phyloP scores from a whole-genome alignment of 2,113 vertebrate species.

The pig (Sus scrofa) region T2T-Sscrofa CM000818.6:45974501-45975000 shows the following conservation, averaged over 20 bases:
- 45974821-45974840: background rate
- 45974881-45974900: background rate
- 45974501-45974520: background rate
- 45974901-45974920: too few species aligned
- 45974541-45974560: background rate
- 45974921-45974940: too few species aligned
- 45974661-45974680: background rate
- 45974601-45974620: background rate
- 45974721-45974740: background rate
- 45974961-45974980: too few species aligned
- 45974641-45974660: background rate
- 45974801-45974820: background rate
- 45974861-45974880: background rate
- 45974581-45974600: background rate
- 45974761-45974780: background rate
- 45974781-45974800: background rate
- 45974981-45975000: too few species aligned
- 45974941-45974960: too few species aligned
- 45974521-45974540: background rate
- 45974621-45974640: background rate
- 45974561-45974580: background rate
- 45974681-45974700: background rate
- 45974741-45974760: background rate
- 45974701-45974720: background rate
- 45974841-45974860: background rate